phyloP scores from a whole-genome alignment of 1,140 invertebrate genomes.

The Asbolus verrucosus region DNA sequence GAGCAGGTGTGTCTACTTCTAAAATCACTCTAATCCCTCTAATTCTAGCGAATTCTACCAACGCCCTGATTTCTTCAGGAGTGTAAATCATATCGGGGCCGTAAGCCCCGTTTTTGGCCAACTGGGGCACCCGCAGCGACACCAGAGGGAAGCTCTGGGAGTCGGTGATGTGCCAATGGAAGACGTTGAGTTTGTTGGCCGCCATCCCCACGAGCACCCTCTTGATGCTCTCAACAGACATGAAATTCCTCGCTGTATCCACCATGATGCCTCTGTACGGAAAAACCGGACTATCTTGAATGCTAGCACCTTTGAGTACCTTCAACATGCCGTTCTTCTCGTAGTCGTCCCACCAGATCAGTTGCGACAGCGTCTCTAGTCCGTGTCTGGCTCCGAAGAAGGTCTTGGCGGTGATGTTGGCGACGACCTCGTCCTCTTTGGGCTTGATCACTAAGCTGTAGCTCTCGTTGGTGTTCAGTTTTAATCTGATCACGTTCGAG shows the following conservation, averaged over 20 bases:
- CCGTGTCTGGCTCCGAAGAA: conserved; percentile 85
- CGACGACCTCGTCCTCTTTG: conserved; percentile 69
- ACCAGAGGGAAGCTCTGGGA: conserved; percentile 85
- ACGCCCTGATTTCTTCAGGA: conserved; percentile 72
- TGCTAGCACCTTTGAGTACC: conserved; percentile 67
- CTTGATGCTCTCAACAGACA: conserved; percentile 76
- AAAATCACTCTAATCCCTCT: conserved; percentile 78
- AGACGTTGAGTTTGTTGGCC: conserved; percentile 83
- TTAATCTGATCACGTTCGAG: conserved; percentile 68
- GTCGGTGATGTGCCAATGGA: conserved; percentile 89
- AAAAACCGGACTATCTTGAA: conserved; percentile 73
- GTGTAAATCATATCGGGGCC: conserved; percentile 77
- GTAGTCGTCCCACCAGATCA: conserved; percentile 81
- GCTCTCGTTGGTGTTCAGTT: conserved; percentile 78
- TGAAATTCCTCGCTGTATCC: conserved; percentile 83
- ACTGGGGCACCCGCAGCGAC: conserved; percentile 75
- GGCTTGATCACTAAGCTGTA: conserved; percentile 74
- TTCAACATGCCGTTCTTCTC: conserved; percentile 72
- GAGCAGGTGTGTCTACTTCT: conserved; percentile 85
- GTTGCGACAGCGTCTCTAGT: conserved; percentile 81
- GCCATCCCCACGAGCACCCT: conserved; percentile 82
- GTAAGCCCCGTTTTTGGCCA: conserved; percentile 82
- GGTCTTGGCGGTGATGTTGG: conserved; percentile 74
- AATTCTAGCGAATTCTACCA: conserved; percentile 75
- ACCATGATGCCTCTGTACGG: conserved; percentile 79